Evolutionary conservation across 1,140 invertebrate species (phyloP).

Genomic region (Aphidius ervi): DNA sequence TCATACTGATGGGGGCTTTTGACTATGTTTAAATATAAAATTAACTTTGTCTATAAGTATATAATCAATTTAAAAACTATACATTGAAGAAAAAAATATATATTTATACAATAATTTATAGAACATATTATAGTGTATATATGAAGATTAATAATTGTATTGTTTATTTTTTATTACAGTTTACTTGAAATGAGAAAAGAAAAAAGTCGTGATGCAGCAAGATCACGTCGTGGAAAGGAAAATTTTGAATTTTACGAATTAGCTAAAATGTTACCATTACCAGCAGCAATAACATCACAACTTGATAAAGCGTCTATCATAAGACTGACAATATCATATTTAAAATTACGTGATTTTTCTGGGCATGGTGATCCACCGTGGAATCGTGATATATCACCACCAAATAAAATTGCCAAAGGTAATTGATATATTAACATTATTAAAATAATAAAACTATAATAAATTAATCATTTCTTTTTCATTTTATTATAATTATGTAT

Average conservation of each 20-base stretch:
- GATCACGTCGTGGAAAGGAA: constrained; percentile 91
- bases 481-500: too few relatives aligned
- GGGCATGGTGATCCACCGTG: constrained; percentile 93
- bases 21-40: neutral
- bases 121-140: too few relatives aligned
- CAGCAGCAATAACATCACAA: constrained; percentile 94
- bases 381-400: constrained; percentile 71
- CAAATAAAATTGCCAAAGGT: constrained; percentile 84
- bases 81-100: too few relatives aligned
- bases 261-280: constrained; percentile 94
- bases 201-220: constrained; percentile 92
- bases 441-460: too few relatives aligned
- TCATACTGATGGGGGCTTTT: constrained; percentile 11
- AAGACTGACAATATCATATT: constrained; percentile 94
- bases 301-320: constrained; percentile 99
- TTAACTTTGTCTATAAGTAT: too few relatives aligned
- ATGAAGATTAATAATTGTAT: neutral
- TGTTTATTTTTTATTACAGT: constrained; percentile 62
- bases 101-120: too few relatives aligned
- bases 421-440: constrained; percentile 35
- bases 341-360: constrained; percentile 93
- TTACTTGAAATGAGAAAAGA: constrained; percentile 95
- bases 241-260: constrained; percentile 98
- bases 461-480: too few relatives aligned
- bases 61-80: too few relatives aligned